Evolutionary conservation across 2,888 invertebrate genomes (phyloP).

Genomic region (Acronicta leporina): DNA sequence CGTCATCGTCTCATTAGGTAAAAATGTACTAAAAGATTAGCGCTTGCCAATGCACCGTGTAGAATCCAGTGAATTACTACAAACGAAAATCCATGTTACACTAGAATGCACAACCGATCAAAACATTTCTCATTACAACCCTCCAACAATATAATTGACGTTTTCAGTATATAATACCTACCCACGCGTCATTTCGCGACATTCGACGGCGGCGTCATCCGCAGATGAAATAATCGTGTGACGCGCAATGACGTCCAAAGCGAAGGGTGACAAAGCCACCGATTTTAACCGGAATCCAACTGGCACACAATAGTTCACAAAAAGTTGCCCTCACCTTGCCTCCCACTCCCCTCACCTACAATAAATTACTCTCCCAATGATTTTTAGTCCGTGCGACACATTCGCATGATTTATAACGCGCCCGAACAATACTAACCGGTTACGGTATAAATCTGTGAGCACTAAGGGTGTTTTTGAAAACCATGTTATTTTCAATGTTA

Average conservation of each 20-base stretch:
- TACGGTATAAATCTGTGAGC: conserved; percentile 77
- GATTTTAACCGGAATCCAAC: conserved; percentile 59
- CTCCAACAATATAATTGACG: conserved; percentile 26
- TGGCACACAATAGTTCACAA: conserved; percentile 76
- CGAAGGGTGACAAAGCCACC: conserved; percentile 63
- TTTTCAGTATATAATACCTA: conserved; percentile 29
- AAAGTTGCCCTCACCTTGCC: conserved; percentile 76
- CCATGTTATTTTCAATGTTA: conserved; percentile 73
- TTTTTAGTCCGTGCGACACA: conserved; percentile 84
- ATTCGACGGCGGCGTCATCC: conserved; percentile 21
- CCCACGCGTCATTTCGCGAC: conserved; percentile 13
- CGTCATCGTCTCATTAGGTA: no score
- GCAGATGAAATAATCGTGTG: conserved; percentile 51
- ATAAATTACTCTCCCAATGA: conserved; percentile 81
- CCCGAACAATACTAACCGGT: conserved; percentile 80
- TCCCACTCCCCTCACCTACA: conserved; percentile 64
- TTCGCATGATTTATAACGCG: conserved; percentile 82
- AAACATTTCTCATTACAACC: conserved; percentile 24
- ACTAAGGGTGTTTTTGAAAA: conserved; percentile 71
- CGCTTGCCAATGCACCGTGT: no score
- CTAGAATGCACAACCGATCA: conserved; percentile 20
- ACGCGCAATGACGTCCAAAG: conserved; percentile 51
- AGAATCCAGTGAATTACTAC: neutral
- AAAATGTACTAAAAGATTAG: no score
- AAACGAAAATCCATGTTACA: neutral